phyloP scores from a whole-genome alignment of 1,140 invertebrate genomes.

The Papilio polyxenes region DNA sequence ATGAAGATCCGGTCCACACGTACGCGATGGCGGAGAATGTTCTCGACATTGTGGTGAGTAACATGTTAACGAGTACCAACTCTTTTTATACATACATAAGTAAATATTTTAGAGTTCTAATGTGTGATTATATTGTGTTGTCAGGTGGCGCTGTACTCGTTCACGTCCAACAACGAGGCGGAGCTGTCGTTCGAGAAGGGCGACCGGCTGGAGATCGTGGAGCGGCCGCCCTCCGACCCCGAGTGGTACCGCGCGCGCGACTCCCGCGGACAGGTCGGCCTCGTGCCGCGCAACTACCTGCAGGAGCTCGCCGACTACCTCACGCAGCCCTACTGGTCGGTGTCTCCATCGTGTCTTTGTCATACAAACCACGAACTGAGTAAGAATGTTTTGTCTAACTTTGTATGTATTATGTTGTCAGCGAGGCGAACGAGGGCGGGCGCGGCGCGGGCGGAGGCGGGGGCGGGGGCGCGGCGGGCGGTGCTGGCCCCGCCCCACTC shows the following conservation, averaged over 20 bases:
- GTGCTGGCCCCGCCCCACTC: constrained; percentile 55
- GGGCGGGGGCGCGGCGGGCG: constrained; percentile 49
- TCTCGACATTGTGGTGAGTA: constrained; percentile 93
- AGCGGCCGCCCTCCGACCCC: constrained; percentile 96
- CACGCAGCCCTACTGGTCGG: constrained; percentile 87
- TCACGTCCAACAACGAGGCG: constrained; percentile 97
- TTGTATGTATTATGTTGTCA: background rate
- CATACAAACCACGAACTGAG: too few species aligned
- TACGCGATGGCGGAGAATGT: constrained; percentile 96
- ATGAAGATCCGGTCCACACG: constrained; percentile 92
- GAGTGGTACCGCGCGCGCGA: constrained; percentile 99
- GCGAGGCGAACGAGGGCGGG: constrained; percentile 43
- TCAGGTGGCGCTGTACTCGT: constrained; percentile 93
- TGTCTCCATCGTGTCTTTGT: background rate
- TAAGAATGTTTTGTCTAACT: too few species aligned
- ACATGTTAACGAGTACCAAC: background rate
- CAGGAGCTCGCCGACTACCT: constrained; percentile 94
- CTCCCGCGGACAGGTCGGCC: constrained; percentile 92
- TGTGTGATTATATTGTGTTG: background rate
- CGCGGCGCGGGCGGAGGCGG: constrained; percentile 28
- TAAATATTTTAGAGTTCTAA: background rate
- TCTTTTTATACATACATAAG: background rate
- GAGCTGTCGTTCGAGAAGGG: constrained; percentile 98
- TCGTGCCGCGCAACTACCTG: constrained; percentile 98
- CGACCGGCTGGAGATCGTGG: constrained; percentile 96